Evolutionary conservation across 2,888 invertebrate genomes (phyloP).

Genomic region (Lithodes maja): DNA sequence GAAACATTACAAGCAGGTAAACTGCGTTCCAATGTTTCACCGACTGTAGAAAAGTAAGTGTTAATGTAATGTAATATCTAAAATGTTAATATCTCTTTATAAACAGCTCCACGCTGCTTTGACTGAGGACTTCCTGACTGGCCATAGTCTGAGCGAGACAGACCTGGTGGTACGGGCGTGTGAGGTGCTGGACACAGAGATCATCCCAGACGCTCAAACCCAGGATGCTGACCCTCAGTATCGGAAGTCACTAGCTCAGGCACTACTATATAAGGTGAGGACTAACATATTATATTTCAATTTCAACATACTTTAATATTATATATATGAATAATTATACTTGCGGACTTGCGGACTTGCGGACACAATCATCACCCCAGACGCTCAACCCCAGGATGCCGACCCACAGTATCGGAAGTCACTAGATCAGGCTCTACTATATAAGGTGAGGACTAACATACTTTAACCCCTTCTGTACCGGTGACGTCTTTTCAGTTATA

Average conservation of each 20-base stretch:
- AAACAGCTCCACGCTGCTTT: conserved; percentile 53
- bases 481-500: no score
- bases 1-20: no score
- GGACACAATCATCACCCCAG: no score
- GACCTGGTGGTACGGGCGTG: conserved; percentile 76
- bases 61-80: no score
- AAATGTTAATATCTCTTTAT: background rate
- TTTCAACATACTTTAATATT: no score
- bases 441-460: conserved; percentile 50
- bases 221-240: conserved; percentile 83
- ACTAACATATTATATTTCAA: no score
- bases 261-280: conserved; percentile 87
- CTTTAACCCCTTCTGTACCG: no score
- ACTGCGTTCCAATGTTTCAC: no score
- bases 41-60: no score
- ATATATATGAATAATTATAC: no score
- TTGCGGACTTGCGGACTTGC: conserved; percentile 75
- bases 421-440: no score
- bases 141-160: conserved; percentile 69
- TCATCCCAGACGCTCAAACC: conserved; percentile 80
- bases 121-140: conserved; percentile 67
- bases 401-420: background rate
- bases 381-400: no score
- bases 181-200: conserved; percentile 78
- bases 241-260: conserved; percentile 82